Evolutionary conservation across 2,113 vertebrate genomes (phyloP), one percentile per base, ranked within the genome.

Genomic region (Azemiops feae): DNA sequence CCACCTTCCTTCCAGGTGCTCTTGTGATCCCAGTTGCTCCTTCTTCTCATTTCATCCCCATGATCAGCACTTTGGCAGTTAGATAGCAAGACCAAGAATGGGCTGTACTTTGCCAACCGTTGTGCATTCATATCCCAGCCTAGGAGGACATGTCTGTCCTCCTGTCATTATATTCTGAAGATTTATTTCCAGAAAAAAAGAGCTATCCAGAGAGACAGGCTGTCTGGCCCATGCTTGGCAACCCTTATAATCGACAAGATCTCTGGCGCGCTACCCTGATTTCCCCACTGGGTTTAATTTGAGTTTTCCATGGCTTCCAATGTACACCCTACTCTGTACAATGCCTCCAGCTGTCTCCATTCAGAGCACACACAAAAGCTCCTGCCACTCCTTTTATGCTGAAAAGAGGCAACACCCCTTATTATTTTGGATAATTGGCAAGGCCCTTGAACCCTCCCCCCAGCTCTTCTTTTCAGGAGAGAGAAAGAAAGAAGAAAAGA

Each of bases 341-440:
- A 50, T 91, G 89, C 93, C 47, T 96, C 93, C 93, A 89, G 95
- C 89, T 95, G 86, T 60, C 92, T 85, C 14, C 8, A 91, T 92
- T 93, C 95, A 95, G 22, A 85, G 64, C 52, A 89, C n/a, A 92
- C 39, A 94, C 94, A 86, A 87, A 92, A 95, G 88, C 92, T 96
- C 86, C 89, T 20, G 1, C 5, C 74, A 94, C 64, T 1, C 54
- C 91, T 55, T 88, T 93, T 23, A 87, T 92, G 53, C 57, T 93
- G 92, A 89, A 85, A 89, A 69, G 50, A 81, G 34, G 22, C 87
- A 60, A 10, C 96, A 95, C 94, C 95, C 95, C n/a, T 90, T 94
- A 22, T 69, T 69, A 87, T 89, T 86, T 8, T 85, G 86, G n/a
- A 92, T 85, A 95, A 94, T 87, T 27, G 2, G 88, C 60, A 92